Evolutionary conservation across 2,113 vertebrate genomes (phyloP), one percentile per base, ranked within the genome.

Genomic region (Gallinago jamesoni): DNA sequence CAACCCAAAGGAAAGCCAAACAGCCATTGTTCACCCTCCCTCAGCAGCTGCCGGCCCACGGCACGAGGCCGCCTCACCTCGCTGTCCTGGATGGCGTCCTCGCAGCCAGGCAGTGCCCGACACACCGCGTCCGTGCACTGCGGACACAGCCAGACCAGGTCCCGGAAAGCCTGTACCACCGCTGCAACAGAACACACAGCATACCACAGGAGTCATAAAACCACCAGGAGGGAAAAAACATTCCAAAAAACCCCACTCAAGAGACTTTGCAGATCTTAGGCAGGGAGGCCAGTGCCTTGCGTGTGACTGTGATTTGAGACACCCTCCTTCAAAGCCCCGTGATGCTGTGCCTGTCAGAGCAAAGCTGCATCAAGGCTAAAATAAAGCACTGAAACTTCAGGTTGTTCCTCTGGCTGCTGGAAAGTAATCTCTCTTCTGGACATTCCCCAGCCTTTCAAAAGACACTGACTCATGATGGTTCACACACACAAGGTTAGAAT

Each of bases 91-190:
- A 99, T 98, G 35, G 50, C 94, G 33, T 99, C 99, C 85, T 99
- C 99, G 57, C 99, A 99, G 94, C 98, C 97, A 10, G 98, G 98
- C 22, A 99, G 96, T 4, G 98, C 98, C 86, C 45, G 94, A 93
- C 99, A 99, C 91, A 99, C 99, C 0, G 98, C 97, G 11, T 98
- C 95, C 0, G 97, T 98, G 94, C 99, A 99, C 97, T 99, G 99
- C 53, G 99, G 99, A 96, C 99, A 99, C 90, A 99, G 97, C 99
- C 99, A 99, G 6, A 98, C 98, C 97, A 99, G 98, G 97, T 99
- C 99, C 55, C 99, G 98, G 95, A 99, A 99, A 3, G 98, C 98
- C 96, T 99, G 99, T 43, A 99, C 98, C 76, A 99, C 99, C 5
- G 98, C 99, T 99, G 89, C 25, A 89, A 81, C 5, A 60, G 33